These are phyloP conservation scores for Ruditapes philippinarum DNA, from an alignment of 1,140 invertebrate species.

Conservation along the genomic window DNA sequence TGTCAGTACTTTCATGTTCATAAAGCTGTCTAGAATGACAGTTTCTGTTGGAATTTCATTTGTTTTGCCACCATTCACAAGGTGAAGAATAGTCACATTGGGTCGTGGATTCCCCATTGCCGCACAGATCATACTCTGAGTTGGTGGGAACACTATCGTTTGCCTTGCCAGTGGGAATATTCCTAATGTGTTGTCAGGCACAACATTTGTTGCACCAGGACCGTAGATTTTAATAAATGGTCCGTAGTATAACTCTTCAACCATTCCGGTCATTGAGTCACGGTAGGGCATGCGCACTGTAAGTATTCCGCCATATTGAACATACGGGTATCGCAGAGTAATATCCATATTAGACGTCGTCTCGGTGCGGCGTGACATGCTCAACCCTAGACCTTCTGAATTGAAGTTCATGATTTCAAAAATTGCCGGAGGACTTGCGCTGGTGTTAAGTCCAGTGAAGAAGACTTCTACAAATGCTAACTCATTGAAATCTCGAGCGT, in stretches of 20 bases:
- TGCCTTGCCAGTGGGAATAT: conserved; percentile 41
- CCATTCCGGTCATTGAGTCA: conserved; percentile 8
- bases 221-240: conserved; percentile 45
- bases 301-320: conserved; percentile 60
- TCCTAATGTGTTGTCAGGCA: conserved; percentile 24
- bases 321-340: conserved; percentile 45
- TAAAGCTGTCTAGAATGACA: conserved; percentile 36
- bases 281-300: conserved; percentile 40
- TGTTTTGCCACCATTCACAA: conserved; percentile 11
- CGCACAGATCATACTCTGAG: conserved; percentile 47
- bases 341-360: conserved; percentile 38
- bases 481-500: conserved; percentile 12
- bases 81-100: conserved; percentile 29
- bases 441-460: conserved; percentile 61
- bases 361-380: neutral
- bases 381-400: neutral
- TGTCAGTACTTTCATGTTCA: conserved; percentile 31
- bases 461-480: conserved; percentile 30
- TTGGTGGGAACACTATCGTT: conserved; percentile 47
- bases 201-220: conserved; percentile 1
- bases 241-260: conserved; percentile 48
- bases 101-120: conserved; percentile 58
- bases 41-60: conserved; percentile 32
- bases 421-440: conserved; percentile 10
- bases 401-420: conserved; percentile 64